phyloP scores from a whole-genome alignment of 30 jellyfish, hydroid and myxozoan species.

The Rhopilema esculentum region DNA sequence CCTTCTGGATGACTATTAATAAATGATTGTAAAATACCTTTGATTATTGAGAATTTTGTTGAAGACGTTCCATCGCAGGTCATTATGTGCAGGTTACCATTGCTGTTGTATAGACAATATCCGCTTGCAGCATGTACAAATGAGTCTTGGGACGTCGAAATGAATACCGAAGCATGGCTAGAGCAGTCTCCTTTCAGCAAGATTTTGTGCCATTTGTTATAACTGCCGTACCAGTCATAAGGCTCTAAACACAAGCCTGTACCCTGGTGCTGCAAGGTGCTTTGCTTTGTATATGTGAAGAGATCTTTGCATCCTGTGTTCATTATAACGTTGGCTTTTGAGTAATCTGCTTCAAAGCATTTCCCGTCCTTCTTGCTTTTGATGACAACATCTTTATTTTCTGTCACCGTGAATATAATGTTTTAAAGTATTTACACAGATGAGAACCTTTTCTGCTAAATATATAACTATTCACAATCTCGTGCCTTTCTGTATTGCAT shows the following conservation, averaged over 20 bases:
- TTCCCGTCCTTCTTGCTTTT: conserved; percentile 8
- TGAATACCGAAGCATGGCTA: conserved; percentile 12
- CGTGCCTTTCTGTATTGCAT: too few species aligned
- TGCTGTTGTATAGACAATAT: conserved; percentile 23
- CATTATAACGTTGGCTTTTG: not conserved
- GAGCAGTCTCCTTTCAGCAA: conserved; percentile 51
- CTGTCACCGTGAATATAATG: not conserved
- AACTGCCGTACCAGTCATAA: conserved; percentile 35
- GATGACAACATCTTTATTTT: not conserved
- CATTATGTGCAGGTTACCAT: conserved; percentile 7
- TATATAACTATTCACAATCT: too few species aligned
- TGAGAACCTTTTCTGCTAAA: not conserved
- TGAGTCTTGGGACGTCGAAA: conserved; percentile 25
- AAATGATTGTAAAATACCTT: not conserved
- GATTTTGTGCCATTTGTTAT: conserved; percentile 15
- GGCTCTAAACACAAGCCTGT: conserved; percentile 58
- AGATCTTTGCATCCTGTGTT: conserved; percentile 16
- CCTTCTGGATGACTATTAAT: not conserved
- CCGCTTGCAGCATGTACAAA: conserved; percentile 65
- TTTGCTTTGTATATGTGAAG: conserved; percentile 5
- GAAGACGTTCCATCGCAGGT: conserved; percentile 16
- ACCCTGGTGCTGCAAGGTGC: conserved; percentile 8
- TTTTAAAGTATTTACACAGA: not conserved
- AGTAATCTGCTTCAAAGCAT: conserved; percentile 11
- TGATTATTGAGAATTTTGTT: conserved; percentile 12